Evolutionary conservation across 2,113 vertebrate genomes (phyloP), one percentile per base, ranked within the genome.

Genomic region (Empidonax traillii): DNA sequence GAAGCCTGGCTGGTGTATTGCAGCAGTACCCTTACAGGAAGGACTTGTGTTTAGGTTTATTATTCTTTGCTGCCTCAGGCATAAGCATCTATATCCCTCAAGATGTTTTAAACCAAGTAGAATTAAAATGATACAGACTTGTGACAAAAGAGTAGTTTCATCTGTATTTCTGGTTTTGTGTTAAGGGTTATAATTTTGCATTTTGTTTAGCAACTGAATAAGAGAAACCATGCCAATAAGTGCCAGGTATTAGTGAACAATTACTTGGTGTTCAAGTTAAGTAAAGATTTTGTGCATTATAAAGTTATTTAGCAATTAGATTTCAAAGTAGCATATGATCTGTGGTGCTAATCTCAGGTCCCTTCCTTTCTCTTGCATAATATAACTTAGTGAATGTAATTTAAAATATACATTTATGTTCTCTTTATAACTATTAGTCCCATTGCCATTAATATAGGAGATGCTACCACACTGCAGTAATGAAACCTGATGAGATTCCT

Each of bases 41-140:
- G 41, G 52, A 69, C 79, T 30, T 37, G 24, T 46, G 33, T 91
- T 95, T 82, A 85, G 72, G 86, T 96, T 91, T 94, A 79, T 91
- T 96, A 41, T 94, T 94, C 83, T 96, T 87, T 47, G 39, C 72
- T 91, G 97, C 97, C 97, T 95, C 81, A 68, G 95, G 97, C 94
- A 62, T 69, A 93, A 95, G 96, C 79, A 93, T 92, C 91, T 89
- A 52, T 78, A 96, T 93, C 69, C 95, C 96, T 97, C 89, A 80
- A 93, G 94, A 74, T 85, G 87, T 56, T 95, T 86, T 93, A 95
- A 94, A 89, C 58, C 56, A 96, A 91, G 74, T 56, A 76, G 94
- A 97, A 96, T 89, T 85, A 75, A 92, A 97, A 94, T 96, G 93
- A 96, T 47, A 80, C 66, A 61, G 74, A 52, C 77, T 89, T 83